Evolutionary conservation across 2,113 vertebrate genomes (phyloP), one percentile per base, ranked within the genome.

Genomic region (Gambusia affinis): DNA sequence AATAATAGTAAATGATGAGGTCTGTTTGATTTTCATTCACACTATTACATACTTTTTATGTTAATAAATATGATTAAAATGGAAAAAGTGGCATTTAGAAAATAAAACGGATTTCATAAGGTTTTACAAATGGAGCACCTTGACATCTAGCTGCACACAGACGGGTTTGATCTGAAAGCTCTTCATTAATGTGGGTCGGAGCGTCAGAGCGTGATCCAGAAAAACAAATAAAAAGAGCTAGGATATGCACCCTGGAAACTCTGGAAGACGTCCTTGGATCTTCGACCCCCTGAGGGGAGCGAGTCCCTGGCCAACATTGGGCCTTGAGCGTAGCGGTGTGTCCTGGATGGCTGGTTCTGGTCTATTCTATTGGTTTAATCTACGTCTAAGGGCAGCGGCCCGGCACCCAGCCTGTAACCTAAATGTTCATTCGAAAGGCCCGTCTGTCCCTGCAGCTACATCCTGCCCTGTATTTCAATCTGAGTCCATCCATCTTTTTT

Each of bases 391-490:
- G 82, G 69, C 75, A 27, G 42, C 74, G 82, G 75, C 79, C 83
- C 60, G 54, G 76, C 79, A 64, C 79, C 75, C 78, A 79, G 87
- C 69, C 81, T 51, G 69, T 91, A 91, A 92, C 88, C 90, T 88
- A 92, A 91, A 91, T 90, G 89, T 78, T 88, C 88, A 93, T 64
- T 87, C 71, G 81, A 69, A 87, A 69, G 69, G 78, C 69, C 67
- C 7, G 28, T 67, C n/a, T 70, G 79, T 67, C 79, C 86, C 85
- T 76, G 78, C 71, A 90, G 87, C 80, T 75, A 82, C 67, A 60
- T 66, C 7, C 51, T 75, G 77, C 31, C 79, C 81, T 74, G 75
- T 68, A 72, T 81, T 76, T 72, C 74, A 85, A 75, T 67, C 8
- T 27, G n/a, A 10, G 30, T 72, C 84, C 67, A 17, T 76, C 74